These are phyloP conservation scores for Calliphora vicina DNA, from an alignment of 1,140 invertebrate genomes.

Conservation along the genomic window DNA sequence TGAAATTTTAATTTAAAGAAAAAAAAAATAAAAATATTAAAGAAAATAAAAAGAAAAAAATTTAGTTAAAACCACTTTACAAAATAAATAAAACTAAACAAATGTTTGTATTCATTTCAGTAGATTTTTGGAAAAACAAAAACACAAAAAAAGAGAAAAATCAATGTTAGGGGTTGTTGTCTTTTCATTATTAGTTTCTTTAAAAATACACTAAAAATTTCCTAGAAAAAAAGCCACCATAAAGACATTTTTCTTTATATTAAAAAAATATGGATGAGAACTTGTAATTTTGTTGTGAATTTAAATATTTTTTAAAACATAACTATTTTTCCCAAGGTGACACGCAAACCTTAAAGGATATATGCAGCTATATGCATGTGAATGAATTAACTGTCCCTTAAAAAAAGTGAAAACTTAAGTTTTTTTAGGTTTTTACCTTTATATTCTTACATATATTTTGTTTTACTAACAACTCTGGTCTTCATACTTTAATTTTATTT, in stretches of 20 bases:
- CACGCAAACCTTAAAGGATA: too few relatives aligned
- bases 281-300: too few relatives aligned
- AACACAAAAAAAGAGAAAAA: neutral
- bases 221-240: neutral
- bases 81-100: slow-evolving; percentile 4
- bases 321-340: too few relatives aligned
- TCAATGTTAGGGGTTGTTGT: neutral
- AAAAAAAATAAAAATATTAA: neutral
- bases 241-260: too few relatives aligned
- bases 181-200: too few relatives aligned
- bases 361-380: too few relatives aligned
- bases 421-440: too few relatives aligned
- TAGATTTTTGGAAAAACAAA: neutral
- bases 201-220: too few relatives aligned
- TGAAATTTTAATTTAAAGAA: neutral
- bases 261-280: too few relatives aligned
- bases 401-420: too few relatives aligned
- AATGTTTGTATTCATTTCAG: neutral
- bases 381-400: too few relatives aligned
- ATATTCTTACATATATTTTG: neutral
- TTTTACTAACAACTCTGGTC: neutral
- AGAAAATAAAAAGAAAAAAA: neutral
- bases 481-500: neutral
- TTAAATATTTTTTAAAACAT: too few relatives aligned
- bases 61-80: neutral